A percentile compares a stretch with the other conserved stretches of the same genome.
These are phyloP conservation scores for Calcarius lapponicus DNA, from an alignment of 2,797 vertebrate species.

Conservation along the genomic window DNA sequence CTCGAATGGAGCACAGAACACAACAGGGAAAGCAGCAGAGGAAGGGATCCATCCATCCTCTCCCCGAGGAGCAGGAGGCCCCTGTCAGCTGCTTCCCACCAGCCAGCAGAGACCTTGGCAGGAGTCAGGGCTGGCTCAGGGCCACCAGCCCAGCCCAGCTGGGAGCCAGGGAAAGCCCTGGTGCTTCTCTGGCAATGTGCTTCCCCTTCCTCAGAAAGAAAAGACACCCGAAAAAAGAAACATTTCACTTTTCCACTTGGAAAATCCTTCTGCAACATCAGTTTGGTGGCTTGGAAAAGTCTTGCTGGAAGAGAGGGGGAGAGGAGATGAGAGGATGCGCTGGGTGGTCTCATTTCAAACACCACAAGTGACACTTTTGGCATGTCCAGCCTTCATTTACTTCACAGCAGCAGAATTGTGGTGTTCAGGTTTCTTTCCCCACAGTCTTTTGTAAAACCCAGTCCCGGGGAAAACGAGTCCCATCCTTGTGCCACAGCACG, in stretches of 20 bases:
- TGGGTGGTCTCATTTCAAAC: neutral
- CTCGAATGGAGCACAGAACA: neutral
- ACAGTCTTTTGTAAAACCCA: neutral
- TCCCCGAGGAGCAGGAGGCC: neutral
- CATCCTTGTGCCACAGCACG: neutral
- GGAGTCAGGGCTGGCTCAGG: neutral
- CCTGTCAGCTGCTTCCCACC: neutral
- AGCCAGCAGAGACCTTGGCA: neutral
- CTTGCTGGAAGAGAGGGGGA: neutral
- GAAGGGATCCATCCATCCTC: neutral
- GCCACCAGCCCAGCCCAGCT: neutral
- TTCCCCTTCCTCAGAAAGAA: neutral
- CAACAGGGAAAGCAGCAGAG: neutral
- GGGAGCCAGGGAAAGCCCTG: neutral
- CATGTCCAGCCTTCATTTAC: neutral
- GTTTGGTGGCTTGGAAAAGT: neutral
- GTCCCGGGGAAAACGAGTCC: neutral
- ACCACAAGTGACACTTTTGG: neutral
- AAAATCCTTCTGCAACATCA: neutral
- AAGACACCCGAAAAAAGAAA: neutral
- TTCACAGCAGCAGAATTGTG: neutral
- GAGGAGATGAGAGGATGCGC: neutral
- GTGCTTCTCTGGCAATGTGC: rapidly evolving
- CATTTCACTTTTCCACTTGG: neutral
- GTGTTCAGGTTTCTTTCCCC: neutral